A percentile compares a stretch with the other conserved stretches of the same genome.
phyloP scores from a whole-genome alignment of 2,113 vertebrate species.

The Ellobius talpinus region DNA sequence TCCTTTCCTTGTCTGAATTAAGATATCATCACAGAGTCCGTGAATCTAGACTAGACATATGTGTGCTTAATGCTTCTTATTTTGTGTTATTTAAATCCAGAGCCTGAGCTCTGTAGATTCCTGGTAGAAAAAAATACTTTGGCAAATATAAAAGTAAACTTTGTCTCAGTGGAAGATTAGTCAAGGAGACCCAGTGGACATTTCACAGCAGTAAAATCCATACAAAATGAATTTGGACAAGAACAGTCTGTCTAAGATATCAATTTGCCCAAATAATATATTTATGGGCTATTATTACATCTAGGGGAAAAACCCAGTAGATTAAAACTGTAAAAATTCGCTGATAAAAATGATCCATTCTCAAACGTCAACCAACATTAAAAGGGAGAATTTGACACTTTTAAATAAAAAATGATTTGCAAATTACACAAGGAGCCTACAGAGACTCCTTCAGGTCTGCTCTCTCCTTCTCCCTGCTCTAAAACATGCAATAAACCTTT shows the following conservation, averaged over 20 bases:
- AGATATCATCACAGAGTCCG: slow-evolving; percentile 28
- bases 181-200: slow-evolving; percentile 68
- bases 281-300: slow-evolving; percentile 82
- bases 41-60: slow-evolving; percentile 45
- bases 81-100: slow-evolving; percentile 51
- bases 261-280: slow-evolving; percentile 81
- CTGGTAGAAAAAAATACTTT: slow-evolving; percentile 19
- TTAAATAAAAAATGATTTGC: slow-evolving; percentile 87
- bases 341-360: slow-evolving; percentile 84
- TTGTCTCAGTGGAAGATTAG: slow-evolving; percentile 54
- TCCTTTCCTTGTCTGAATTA: neutral
- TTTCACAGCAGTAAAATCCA: slow-evolving; percentile 58
- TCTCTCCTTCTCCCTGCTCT: slow-evolving; percentile 56
- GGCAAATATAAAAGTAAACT: slow-evolving; percentile 71
- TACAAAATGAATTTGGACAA: slow-evolving; percentile 80
- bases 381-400: slow-evolving; percentile 78
- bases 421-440: slow-evolving; percentile 86
- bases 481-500: slow-evolving; percentile 85
- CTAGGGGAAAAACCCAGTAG: slow-evolving; percentile 71
- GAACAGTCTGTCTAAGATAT: slow-evolving; percentile 73
- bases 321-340: slow-evolving; percentile 83
- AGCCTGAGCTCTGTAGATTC: slow-evolving; percentile 48
- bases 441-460: slow-evolving; percentile 80
- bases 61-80: slow-evolving; percentile 78
- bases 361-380: slow-evolving; percentile 79